Evolutionary conservation across 2,797 vertebrate species (phyloP).

Genomic region (Melanotaenia maccullochi): DNA sequence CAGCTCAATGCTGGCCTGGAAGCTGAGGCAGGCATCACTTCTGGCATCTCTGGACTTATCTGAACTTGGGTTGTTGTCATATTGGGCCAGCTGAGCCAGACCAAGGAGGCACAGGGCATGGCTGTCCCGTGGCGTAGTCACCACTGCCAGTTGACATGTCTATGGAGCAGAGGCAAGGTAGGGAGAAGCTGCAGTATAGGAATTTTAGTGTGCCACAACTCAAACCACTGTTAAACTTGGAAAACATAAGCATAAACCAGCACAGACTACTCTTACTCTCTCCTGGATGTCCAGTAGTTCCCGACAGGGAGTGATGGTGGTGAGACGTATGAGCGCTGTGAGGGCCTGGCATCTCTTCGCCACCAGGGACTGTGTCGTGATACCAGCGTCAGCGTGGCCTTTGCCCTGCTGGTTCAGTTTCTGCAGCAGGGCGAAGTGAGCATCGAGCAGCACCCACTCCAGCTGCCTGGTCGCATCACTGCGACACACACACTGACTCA

Average conservation of each 20-base stretch:
- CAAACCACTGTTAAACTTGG: not conserved
- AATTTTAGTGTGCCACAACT: not conserved
- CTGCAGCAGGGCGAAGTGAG: slow-evolving; percentile 78
- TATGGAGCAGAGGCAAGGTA: slow-evolving; percentile 27
- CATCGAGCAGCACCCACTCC: slow-evolving; percentile 77
- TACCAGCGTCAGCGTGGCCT: slow-evolving; percentile 12
- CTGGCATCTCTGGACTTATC: slow-evolving; percentile 48
- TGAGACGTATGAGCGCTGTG: slow-evolving; percentile 60
- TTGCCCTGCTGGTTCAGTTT: slow-evolving; percentile 69
- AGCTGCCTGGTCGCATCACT: slow-evolving; percentile 74
- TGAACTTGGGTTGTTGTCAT: slow-evolving; percentile 64
- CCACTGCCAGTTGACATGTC: slow-evolving; percentile 75
- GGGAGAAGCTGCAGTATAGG: not conserved
- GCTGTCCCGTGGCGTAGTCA: slow-evolving; percentile 65
- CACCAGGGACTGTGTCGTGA: slow-evolving; percentile 53
- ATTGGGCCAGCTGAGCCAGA: slow-evolving; percentile 74
- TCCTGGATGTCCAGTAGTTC: slow-evolving; percentile 73
- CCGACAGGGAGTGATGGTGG: slow-evolving; percentile 64
- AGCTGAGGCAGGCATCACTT: slow-evolving; percentile 70
- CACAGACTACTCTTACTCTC: slow-evolving; percentile 47
- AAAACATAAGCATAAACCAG: not conserved
- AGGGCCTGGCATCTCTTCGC: slow-evolving; percentile 68
- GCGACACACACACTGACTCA: slow-evolving; percentile 75
- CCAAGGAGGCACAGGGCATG: slow-evolving; percentile 74
- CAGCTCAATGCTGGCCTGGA: slow-evolving; percentile 79